These are phyloP conservation scores for Drosophila kuntzei DNA, from an alignment of 2,888 invertebrate genomes.

Conservation along the genomic window DNA sequence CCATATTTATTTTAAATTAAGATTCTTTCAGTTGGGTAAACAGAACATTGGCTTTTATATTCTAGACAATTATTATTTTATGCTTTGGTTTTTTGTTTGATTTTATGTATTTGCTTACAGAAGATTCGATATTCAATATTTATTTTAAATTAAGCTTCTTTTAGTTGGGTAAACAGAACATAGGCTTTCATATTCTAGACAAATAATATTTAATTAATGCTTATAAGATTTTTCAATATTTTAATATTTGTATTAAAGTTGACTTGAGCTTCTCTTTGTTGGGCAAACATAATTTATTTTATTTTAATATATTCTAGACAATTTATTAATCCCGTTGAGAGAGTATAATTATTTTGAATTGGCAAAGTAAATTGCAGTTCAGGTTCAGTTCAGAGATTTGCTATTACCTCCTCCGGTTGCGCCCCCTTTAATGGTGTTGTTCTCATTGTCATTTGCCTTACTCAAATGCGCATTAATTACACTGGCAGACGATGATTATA, in stretches of 20 bases:
- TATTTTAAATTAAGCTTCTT: neutral
- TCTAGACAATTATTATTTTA: no score
- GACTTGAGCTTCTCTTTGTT: neutral
- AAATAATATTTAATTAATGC: no score
- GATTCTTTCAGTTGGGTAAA: no score
- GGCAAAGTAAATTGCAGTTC: slow-evolving; percentile 1
- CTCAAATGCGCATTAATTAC: slow-evolving; percentile 60
- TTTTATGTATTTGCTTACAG: neutral
- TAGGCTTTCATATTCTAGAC: neutral
- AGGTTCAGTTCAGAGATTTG: neutral
- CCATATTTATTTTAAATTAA: no score
- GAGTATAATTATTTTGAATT: neutral
- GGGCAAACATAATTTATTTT: neutral
- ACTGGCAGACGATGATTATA: slow-evolving; percentile 19
- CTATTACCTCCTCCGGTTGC: neutral
- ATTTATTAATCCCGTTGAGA: neutral
- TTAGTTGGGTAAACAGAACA: neutral
- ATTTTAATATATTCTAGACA: neutral
- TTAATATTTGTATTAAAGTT: neutral
- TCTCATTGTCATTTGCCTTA: slow-evolving; percentile 19
- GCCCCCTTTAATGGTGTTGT: neutral
- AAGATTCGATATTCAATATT: no score
- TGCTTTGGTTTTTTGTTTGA: neutral
- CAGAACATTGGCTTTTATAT: no score
- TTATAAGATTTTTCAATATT: no score